These are phyloP conservation scores for Calephelis nemesis DNA, from an alignment of 1,140 invertebrate species.

Conservation along the genomic window DNA sequence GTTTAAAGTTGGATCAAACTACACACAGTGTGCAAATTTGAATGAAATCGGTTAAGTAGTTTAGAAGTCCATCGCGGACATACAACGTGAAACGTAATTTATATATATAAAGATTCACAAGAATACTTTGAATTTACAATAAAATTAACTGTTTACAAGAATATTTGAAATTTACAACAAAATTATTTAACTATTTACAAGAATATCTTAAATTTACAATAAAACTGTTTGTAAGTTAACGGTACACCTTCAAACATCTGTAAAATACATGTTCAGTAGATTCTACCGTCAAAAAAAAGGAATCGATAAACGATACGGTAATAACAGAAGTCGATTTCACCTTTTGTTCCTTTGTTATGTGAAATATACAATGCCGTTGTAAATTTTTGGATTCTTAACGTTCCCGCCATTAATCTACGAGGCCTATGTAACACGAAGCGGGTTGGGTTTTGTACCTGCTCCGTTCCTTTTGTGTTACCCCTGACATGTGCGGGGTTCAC, in stretches of 20 bases:
- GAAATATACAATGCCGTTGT: slow-evolving; percentile 68
- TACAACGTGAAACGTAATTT: too few relatives aligned
- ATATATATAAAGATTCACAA: too few relatives aligned
- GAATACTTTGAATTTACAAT: slow-evolving; percentile 46
- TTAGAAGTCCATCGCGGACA: too few relatives aligned
- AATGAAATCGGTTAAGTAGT: too few relatives aligned
- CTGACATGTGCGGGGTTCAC: slow-evolving; percentile 68
- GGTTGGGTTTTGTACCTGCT: slow-evolving; percentile 73
- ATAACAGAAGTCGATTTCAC: slow-evolving; percentile 73
- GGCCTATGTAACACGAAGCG: slow-evolving; percentile 69
- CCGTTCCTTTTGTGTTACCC: slow-evolving; percentile 58
- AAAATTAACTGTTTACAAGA: slow-evolving; percentile 33
- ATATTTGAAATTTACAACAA: slow-evolving; percentile 46
- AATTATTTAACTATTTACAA: slow-evolving; percentile 43
- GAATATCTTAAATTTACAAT: slow-evolving; percentile 46
- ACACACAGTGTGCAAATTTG: too few relatives aligned
- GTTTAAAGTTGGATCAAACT: too few relatives aligned
- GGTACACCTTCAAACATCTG: slow-evolving; percentile 67
- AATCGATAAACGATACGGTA: slow-evolving; percentile 69
- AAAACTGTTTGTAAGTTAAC: slow-evolving; percentile 60
- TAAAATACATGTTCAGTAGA: slow-evolving; percentile 49
- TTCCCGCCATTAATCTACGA: slow-evolving; percentile 72
- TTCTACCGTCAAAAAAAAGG: slow-evolving; percentile 46
- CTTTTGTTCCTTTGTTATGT: slow-evolving; percentile 68
- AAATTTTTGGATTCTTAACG: slow-evolving; percentile 77